A percentile compares a stretch with the other conserved stretches of the same genome.
Evolutionary conservation across 2,113 vertebrate genomes (phyloP).

Genomic region (Poeciliopsis occidentalis): DNA sequence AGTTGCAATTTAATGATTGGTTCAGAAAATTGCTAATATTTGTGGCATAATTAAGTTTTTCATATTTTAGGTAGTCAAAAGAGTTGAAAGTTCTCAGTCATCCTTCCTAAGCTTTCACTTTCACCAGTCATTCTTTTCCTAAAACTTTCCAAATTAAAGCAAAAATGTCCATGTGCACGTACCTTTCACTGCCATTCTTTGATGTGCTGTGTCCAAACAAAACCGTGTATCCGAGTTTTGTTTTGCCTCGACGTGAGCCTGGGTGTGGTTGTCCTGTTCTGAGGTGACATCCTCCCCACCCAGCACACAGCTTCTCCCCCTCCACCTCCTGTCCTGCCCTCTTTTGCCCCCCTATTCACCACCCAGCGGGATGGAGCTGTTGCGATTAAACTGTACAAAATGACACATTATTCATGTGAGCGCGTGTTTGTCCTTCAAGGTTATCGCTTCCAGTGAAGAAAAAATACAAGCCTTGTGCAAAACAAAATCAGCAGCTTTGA

Average conservation of each 20-base stretch:
- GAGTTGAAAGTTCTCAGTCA: neutral
- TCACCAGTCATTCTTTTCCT: neutral
- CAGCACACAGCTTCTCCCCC: slow-evolving; percentile 1
- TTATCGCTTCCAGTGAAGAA: slow-evolving; percentile 48
- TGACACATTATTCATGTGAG: slow-evolving; percentile 32
- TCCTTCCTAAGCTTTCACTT: neutral
- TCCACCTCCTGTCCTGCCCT: neutral
- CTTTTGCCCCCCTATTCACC: neutral
- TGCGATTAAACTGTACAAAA: slow-evolving; percentile 13
- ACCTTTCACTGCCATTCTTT: slow-evolving; percentile 32
- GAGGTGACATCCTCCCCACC: slow-evolving; percentile 45
- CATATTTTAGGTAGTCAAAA: too few species aligned
- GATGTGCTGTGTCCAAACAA: slow-evolving; percentile 23
- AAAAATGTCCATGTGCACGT: slow-evolving; percentile 16
- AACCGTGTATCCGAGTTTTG: slow-evolving; percentile 63
- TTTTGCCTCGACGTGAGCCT: slow-evolving; percentile 32
- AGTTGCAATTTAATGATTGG: too few species aligned
- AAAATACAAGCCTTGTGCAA: slow-evolving; percentile 20
- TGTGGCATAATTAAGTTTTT: too few species aligned
- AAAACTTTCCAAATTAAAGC: slow-evolving; percentile 12
- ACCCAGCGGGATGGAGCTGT: slow-evolving; percentile 22
- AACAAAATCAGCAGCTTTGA: slow-evolving; percentile 8
- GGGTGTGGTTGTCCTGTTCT: slow-evolving; percentile 66
- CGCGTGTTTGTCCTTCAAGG: slow-evolving; percentile 29
- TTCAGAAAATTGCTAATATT: too few species aligned